A percentile compares a stretch with the other conserved stretches of the same genome.
Conservation (phyloP, 1,140 invertebrate genomes). For the Dendroctonus ponderosae region DNA sequence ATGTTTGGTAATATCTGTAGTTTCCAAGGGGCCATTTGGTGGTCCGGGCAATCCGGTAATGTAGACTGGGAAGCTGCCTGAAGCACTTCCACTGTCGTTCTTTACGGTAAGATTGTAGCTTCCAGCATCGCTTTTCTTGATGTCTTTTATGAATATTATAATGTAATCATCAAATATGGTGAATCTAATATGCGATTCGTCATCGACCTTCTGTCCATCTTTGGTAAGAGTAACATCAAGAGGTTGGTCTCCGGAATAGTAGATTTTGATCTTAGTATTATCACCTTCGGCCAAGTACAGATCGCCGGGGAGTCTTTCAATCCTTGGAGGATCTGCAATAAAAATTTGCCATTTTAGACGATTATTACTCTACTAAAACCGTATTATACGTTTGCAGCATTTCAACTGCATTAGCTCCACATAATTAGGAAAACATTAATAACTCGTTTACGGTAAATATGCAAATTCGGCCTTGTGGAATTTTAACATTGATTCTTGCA, state of each 20-base stretch:
- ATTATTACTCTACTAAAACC: no score
- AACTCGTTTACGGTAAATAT: no score
- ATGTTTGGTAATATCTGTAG: conserved; percentile 83
- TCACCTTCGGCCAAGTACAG: conserved; percentile 89
- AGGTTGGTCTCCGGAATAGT: conserved; percentile 89
- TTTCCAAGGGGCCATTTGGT: conserved; percentile 88
- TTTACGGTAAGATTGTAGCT: conserved; percentile 81
- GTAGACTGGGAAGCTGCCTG: conserved; percentile 78
- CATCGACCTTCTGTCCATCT: conserved; percentile 74
- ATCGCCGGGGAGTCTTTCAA: conserved; percentile 88
- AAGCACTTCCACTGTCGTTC: conserved; percentile 88
- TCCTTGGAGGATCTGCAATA: conserved; percentile 79
- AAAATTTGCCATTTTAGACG: no score
- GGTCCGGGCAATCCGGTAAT: conserved; percentile 92
- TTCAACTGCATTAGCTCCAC: no score
- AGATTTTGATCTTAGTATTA: conserved; percentile 93
- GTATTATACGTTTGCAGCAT: no score
- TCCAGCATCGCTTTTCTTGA: conserved; percentile 82
- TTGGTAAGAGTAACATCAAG: conserved; percentile 81
- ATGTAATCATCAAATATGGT: conserved; percentile 95
- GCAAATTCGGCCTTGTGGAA: no score
- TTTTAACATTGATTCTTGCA: no score
- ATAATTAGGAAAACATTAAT: no score
- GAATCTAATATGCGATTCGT: conserved; percentile 83
- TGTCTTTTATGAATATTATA: conserved; percentile 88